These are phyloP conservation scores for Pampusana beccarii DNA, from an alignment of 2,113 vertebrate species.

Conservation along the genomic window DNA sequence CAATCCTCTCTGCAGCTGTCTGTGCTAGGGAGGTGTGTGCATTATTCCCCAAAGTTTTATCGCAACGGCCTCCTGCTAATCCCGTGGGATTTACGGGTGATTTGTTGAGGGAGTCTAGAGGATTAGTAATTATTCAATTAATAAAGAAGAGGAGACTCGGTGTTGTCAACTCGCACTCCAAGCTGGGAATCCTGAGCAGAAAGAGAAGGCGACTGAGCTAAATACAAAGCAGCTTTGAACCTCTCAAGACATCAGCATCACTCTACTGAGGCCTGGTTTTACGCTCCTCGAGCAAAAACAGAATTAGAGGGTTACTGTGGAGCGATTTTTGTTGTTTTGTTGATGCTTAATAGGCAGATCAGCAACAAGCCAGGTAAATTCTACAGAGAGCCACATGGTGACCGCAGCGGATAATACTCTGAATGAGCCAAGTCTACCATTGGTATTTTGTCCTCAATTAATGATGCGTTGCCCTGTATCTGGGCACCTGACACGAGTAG, in stretches of 20 bases:
- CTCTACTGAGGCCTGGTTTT: background rate
- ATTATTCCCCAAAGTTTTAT: background rate
- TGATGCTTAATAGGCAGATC: background rate
- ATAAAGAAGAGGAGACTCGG: background rate
- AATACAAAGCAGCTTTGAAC: background rate
- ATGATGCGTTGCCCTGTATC: background rate
- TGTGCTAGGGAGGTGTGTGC: background rate
- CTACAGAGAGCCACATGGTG: background rate
- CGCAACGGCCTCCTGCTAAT: background rate
- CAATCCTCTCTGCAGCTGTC: background rate
- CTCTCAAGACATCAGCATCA: background rate
- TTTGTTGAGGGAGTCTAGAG: background rate
- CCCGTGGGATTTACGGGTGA: fast-evolving
- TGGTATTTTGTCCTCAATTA: background rate
- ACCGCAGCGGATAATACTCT: background rate
- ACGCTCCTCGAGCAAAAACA: background rate
- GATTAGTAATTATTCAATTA: background rate
- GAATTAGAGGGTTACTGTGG: no score
- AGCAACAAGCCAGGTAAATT: background rate
- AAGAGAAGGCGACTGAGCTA: background rate
- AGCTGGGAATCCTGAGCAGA: background rate
- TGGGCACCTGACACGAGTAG: background rate
- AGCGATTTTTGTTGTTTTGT: background rate
- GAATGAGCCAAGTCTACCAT: background rate
- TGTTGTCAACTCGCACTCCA: background rate